Base-by-base conservation (phyloP, 2,113 vertebrate species). In the Xiphophorus couchianus region DNA sequence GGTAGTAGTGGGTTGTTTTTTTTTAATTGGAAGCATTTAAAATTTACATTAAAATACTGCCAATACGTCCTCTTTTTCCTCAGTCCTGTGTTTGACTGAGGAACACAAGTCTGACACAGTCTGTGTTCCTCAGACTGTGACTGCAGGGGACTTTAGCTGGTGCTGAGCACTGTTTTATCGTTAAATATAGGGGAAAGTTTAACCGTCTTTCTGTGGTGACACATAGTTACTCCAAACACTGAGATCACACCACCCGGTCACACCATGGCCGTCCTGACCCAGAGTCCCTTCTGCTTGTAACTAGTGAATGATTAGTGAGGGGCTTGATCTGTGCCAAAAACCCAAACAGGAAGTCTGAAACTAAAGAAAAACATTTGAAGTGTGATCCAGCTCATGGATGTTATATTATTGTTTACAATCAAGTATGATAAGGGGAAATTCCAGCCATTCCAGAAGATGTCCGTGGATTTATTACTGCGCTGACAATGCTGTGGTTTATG, bases 171-270 rank as follows among this genome's bases (percentile, higher is more conserved):
- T 74, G 73, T 80, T 84, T 80, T 71, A 69, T 35, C 60, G 73
- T 86, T 80, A 86, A 90, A 88, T 86, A 73, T 12, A 60, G 81
- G 65, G 15, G 62, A 90, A 89, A 81, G 87, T 79, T 91, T 12
- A 90, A n/a, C 63, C 66, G 14, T 63, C 29, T 0, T 17, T 61
- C 73, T 73, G 42, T 62, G 10, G 27, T 71, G 82, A 87, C 76
- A 64, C 19, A n/a, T 12, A 87, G 66, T 88, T 69, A 86, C 84
- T 78, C 73, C 37, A 1, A 30, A 42, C 29, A 65, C 82, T 86
- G 78, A 63, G 5, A 81, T 90, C 90, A 60, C 29, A 88, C 90
- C 90, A 93, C 88, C 64, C 30, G 25, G 70, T 87, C 73, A 84
- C 77, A 77, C 75, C 89, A 84, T 76, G 70, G 66, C 39, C 62